Evolutionary conservation across 2,113 vertebrate species (phyloP), one percentile per base, ranked within the genome.

Genomic region (Australoheros scitulus): DNA sequence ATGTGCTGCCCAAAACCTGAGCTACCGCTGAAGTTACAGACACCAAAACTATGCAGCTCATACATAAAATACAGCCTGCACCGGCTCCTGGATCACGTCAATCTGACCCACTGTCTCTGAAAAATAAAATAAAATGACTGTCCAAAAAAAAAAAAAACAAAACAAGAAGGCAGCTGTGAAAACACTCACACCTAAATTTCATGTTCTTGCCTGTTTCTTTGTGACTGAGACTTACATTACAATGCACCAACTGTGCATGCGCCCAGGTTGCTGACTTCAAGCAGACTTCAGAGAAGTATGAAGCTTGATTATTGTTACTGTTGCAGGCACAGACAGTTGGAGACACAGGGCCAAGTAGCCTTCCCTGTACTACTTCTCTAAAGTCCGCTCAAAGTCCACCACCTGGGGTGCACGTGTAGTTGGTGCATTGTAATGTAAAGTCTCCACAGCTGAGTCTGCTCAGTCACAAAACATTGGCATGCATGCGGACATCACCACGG

Each of bases 101-200:
- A 43, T 14, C 13, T 65, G 11, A 3, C 20, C 34, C 3, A 0
- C 36, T 41, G 22, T 68, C 22, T 68, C 24, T 68, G 14, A 47
- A 22, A 47, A 68, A 68, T 38, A 68, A 2, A 41, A 9, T 9
- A 38, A 41, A 41, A 41, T 11, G 2, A 41, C 38, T 11, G 34
- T 36, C 7, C 34, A 36, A 6, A 36, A 36, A 47, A 22, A 47
- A 68, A 2, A 41, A 9, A 2, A 41, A 9, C 4, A 43, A 43
- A 68, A 7, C 1, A 10, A 47, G 13, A 47, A 9, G 0, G 8
- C 22, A 18, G 18, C 22, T 10, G 64, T 9, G 6, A 0, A 26
- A 29, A 38, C 26, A 2, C 15, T 50, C 41, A 68, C 34, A 34
- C 34, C 34, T 34, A 34, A 34, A 34, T 34, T 24, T 65, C 41